Conservation (phyloP, 2,797 vertebrate genomes). For the Trichosurus vulpecula region DNA sequence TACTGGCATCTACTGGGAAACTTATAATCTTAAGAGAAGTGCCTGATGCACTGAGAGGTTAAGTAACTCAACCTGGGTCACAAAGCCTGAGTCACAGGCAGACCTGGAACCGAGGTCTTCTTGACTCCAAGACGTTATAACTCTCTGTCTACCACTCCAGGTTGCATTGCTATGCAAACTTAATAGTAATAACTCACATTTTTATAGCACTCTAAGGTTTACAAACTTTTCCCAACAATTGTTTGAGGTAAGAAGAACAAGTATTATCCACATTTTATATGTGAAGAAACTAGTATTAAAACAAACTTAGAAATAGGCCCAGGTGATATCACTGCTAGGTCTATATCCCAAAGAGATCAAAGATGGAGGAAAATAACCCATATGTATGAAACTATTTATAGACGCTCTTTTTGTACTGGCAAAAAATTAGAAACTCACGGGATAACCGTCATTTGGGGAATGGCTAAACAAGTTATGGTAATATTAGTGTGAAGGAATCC, state of each 20-base stretch:
- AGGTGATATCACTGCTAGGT: not conserved
- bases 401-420: not conserved
- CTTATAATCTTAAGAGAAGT: not conserved
- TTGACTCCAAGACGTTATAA: not conserved
- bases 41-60: not conserved
- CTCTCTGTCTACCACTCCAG: not conserved
- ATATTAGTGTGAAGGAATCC: not conserved
- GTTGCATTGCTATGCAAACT: not conserved
- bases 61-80: not conserved
- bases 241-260: not conserved
- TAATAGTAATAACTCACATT: not conserved
- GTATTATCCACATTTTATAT: not conserved
- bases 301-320: not conserved
- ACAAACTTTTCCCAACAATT: not conserved
- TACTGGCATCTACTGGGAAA: not conserved
- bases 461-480: not conserved
- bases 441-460: not conserved
- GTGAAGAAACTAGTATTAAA: not conserved
- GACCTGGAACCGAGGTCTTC: not conserved
- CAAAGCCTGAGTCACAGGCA: not conserved
- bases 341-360: not conserved
- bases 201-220: not conserved
- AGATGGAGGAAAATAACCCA: not conserved
- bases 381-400: not conserved
- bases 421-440: not conserved